A percentile compares a stretch with the other conserved stretches of the same genome.
These are phyloP conservation scores for Malurus leucopterus DNA, from an alignment of 2,797 vertebrate genomes.

Conservation along the genomic window DNA sequence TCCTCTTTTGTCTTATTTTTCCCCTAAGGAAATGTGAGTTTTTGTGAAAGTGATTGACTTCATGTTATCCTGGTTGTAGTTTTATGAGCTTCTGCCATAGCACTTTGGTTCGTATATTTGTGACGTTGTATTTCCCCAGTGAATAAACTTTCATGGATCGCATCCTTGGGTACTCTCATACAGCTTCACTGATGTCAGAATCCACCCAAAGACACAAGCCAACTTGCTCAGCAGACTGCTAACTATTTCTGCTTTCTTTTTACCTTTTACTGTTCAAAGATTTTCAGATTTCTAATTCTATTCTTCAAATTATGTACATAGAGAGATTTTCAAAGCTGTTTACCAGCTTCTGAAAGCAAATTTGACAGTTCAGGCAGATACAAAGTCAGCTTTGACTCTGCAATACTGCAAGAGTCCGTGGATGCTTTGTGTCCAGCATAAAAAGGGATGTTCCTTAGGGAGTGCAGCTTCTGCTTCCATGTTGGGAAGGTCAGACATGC, in stretches of 20 bases:
- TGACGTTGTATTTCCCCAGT: accelerated
- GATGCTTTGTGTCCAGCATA: neutral
- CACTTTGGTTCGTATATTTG: neutral
- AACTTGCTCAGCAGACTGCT: neutral
- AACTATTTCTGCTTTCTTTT: neutral
- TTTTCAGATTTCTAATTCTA: neutral
- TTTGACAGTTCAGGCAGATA: neutral
- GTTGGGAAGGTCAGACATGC: neutral
- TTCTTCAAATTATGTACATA: neutral
- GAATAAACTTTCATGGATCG: neutral
- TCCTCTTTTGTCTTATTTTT: neutral
- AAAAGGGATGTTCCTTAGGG: neutral
- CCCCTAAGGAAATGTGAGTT: neutral
- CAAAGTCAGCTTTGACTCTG: neutral
- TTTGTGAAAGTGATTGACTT: neutral
- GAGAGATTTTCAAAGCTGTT: neutral
- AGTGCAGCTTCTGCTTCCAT: neutral
- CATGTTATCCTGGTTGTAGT: neutral
- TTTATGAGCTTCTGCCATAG: neutral
- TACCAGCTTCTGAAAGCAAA: neutral
- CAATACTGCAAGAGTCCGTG: neutral
- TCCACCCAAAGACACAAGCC: neutral
- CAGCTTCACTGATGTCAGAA: neutral
- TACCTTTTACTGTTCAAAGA: neutral
- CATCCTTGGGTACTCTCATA: neutral